Evolutionary conservation across 2,888 invertebrate genomes (phyloP).

Genomic region (Eremobia ochroleuca): DNA sequence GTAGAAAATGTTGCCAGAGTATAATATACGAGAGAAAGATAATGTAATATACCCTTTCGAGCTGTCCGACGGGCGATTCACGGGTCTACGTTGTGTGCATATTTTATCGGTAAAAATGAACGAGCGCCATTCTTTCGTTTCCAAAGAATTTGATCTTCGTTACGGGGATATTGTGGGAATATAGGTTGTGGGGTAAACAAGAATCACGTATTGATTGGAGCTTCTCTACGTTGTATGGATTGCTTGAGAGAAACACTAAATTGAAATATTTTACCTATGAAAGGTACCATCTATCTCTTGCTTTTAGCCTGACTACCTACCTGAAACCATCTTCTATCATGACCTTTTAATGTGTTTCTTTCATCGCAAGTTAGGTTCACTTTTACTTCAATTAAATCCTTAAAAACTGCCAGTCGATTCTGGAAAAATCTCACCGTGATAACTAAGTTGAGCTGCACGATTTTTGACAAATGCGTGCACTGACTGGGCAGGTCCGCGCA

Average conservation of each 20-base stretch:
- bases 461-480: too few relatives aligned
- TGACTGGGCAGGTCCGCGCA: too few relatives aligned
- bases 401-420: too few relatives aligned
- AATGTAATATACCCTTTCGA: constrained; percentile 56
- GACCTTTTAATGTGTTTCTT: neutral
- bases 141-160: constrained; percentile 51
- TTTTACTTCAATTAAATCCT: neutral
- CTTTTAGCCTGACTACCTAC: neutral
- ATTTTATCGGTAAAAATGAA: constrained; percentile 62
- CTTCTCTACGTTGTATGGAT: constrained; percentile 7
- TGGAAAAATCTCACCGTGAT: too few relatives aligned
- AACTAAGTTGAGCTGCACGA: too few relatives aligned
- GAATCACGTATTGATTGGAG: constrained; percentile 29
- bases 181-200: constrained; percentile 48
- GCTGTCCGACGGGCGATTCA: constrained; percentile 49
- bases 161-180: constrained; percentile 42
- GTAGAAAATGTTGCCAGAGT: constrained; percentile 45
- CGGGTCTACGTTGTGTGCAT: constrained; percentile 58
- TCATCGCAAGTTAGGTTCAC: neutral
- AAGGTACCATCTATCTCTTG: neutral
- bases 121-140: constrained; percentile 49
- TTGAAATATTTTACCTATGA: neutral
- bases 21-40: constrained; percentile 44
- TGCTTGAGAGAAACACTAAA: neutral
- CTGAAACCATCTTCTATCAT: neutral